Evolutionary conservation across 2,888 invertebrate species (phyloP).

Genomic region (Epiblema foenella): DNA sequence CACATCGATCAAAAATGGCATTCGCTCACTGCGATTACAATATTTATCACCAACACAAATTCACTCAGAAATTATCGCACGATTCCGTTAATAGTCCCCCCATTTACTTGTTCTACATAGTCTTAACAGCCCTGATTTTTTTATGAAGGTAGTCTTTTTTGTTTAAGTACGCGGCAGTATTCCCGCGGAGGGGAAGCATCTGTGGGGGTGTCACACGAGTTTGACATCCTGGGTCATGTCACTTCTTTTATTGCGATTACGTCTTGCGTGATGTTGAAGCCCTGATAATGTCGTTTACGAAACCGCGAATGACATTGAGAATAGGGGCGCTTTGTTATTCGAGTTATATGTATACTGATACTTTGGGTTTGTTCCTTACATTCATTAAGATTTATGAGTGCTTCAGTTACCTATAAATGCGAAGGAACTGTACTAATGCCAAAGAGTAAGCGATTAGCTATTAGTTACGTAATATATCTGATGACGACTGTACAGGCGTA

Average conservation of each 20-base stretch:
- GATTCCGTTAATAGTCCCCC: slow-evolving; percentile 32
- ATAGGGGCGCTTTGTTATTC: slow-evolving; percentile 20
- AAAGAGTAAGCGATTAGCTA: too few relatives aligned
- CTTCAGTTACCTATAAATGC: background rate
- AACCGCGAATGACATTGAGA: slow-evolving; percentile 32
- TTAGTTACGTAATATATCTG: too few relatives aligned
- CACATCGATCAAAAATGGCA: slow-evolving; percentile 22
- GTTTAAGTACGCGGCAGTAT: background rate
- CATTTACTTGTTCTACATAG: background rate
- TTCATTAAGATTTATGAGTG: background rate
- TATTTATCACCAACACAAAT: slow-evolving; percentile 35
- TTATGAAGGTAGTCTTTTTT: background rate
- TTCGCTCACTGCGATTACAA: slow-evolving; percentile 32
- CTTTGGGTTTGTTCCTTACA: background rate
- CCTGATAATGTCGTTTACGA: slow-evolving; percentile 35
- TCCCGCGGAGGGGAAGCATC: slow-evolving; percentile 13
- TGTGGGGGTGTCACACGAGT: slow-evolving; percentile 35
- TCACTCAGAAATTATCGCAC: slow-evolving; percentile 38
- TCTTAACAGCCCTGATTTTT: background rate
- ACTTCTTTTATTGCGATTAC: slow-evolving; percentile 39
- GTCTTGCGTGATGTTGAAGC: slow-evolving; percentile 27
- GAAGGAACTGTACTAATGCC: background rate
- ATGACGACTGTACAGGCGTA: too few relatives aligned
- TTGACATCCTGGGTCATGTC: slow-evolving; percentile 37
- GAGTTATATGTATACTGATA: background rate